Conservation (phyloP, 2,113 vertebrate species). For the Pelecanus crispus region DNA sequence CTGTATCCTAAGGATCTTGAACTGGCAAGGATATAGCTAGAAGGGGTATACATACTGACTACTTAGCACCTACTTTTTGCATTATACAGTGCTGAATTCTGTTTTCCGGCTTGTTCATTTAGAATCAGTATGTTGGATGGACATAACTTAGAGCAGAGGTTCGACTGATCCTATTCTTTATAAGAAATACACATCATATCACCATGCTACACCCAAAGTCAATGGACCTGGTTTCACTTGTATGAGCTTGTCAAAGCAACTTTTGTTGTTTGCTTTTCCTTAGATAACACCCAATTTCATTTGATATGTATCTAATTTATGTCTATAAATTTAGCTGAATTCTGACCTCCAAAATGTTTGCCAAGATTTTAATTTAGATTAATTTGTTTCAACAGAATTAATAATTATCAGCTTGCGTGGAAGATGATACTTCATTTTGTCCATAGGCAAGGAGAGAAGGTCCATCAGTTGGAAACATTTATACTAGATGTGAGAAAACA, state of each 20-base stretch:
- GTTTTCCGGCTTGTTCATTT: background rate
- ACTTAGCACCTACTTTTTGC: background rate
- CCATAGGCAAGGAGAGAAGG: background rate
- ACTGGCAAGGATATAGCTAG: background rate
- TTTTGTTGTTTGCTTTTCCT: background rate
- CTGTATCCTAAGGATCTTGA: background rate
- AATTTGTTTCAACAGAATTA: background rate
- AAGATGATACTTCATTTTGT: background rate
- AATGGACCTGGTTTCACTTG: background rate
- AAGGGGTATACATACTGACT: rapidly evolving
- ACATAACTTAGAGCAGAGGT: background rate
- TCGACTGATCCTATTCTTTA: background rate
- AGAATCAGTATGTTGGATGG: background rate
- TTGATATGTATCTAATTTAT: constrained; percentile 9
- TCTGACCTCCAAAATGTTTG: background rate
- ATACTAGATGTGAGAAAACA: background rate
- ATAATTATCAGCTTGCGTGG: background rate
- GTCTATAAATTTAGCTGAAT: background rate
- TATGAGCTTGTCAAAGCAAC: background rate
- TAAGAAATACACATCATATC: background rate
- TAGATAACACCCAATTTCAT: background rate
- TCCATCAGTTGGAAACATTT: background rate
- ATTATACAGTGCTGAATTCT: background rate
- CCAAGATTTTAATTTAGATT: constrained; percentile 49
- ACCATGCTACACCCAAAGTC: background rate